Conservation (phyloP, 1,140 invertebrate species). For the Popillia japonica region DNA sequence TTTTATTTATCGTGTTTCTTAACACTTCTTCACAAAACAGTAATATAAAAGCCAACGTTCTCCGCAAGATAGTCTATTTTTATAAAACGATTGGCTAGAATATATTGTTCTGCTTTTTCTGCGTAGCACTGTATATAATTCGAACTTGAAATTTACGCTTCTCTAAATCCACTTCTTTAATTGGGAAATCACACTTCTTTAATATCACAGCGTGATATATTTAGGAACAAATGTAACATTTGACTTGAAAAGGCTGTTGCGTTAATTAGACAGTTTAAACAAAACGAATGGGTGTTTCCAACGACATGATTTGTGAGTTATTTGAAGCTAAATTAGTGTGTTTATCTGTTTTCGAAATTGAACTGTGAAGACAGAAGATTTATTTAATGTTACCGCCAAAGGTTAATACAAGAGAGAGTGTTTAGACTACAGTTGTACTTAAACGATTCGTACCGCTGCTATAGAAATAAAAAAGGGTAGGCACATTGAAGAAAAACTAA, state of each 20-base stretch:
- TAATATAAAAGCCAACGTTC: neutral
- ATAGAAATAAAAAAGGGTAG: too few relatives aligned
- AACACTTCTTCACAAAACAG: neutral
- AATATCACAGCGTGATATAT: neutral
- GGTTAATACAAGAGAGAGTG: too few relatives aligned
- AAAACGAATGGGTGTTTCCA: slow-evolving; percentile 18
- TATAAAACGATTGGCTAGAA: neutral
- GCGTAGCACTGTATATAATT: neutral
- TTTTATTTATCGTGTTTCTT: neutral
- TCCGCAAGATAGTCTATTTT: neutral
- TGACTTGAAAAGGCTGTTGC: slow-evolving; percentile 14
- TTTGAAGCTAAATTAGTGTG: slow-evolving; percentile 15
- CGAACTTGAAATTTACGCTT: slow-evolving; percentile 5
- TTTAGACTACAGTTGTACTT: too few relatives aligned
- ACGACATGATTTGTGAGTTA: slow-evolving; percentile 19
- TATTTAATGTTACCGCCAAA: neutral
- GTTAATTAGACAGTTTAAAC: slow-evolving; percentile 6
- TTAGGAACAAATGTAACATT: slow-evolving; percentile 2
- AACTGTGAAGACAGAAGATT: neutral
- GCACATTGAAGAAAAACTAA: too few relatives aligned
- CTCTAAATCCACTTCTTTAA: neutral
- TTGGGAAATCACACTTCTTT: neutral
- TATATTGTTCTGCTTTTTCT: neutral
- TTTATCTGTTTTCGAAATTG: slow-evolving; percentile 16
- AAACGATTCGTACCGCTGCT: too few relatives aligned